phyloP scores from a whole-genome alignment of 2,113 vertebrate genomes.

The Dipodomys merriami region DNA sequence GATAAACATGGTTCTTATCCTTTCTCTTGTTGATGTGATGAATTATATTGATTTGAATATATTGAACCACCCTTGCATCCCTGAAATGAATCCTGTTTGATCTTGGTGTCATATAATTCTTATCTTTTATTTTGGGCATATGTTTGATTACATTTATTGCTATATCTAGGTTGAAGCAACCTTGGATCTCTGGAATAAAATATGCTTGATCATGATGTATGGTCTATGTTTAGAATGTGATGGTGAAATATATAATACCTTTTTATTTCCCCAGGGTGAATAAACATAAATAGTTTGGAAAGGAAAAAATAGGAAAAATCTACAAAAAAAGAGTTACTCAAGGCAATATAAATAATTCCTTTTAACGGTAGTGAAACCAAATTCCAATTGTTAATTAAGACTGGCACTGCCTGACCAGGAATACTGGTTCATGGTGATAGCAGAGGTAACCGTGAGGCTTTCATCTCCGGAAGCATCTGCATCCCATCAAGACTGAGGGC shows the following conservation, averaged over 20 bases:
- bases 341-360: background rate
- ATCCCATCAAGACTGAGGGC: background rate
- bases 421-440: background rate
- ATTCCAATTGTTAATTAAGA: background rate
- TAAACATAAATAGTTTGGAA: background rate
- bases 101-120: too few relatives aligned
- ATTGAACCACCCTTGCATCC: too few relatives aligned
- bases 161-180: too few relatives aligned
- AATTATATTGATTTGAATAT: too few relatives aligned
- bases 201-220: too few relatives aligned
- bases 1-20: too few relatives aligned
- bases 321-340: background rate
- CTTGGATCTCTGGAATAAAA: too few relatives aligned
- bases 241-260: background rate
- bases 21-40: too few relatives aligned
- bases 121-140: too few relatives aligned
- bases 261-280: background rate
- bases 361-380: background rate
- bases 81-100: too few relatives aligned
- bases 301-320: background rate
- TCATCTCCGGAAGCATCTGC: background rate
- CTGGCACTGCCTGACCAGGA: background rate
- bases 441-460: background rate
- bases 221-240: background rate
- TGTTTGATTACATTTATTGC: too few relatives aligned